Conservation (phyloP, 2,113 vertebrate species). For the Orthonyx spaldingii region DNA sequence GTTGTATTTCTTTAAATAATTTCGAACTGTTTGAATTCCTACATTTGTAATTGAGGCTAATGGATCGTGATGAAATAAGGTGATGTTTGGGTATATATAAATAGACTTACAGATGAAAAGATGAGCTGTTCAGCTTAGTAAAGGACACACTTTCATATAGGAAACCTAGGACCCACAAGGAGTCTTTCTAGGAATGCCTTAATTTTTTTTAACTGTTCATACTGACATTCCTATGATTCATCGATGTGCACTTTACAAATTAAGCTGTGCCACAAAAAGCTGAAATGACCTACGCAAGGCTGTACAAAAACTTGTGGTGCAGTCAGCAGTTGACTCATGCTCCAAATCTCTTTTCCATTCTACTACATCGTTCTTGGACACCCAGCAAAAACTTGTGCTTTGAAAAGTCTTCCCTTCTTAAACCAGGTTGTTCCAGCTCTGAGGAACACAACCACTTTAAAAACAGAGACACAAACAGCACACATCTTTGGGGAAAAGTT, state of each 20-base stretch:
- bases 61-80: neutral
- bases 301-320: neutral
- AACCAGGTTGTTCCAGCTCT: neutral
- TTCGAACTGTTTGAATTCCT: neutral
- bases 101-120: neutral
- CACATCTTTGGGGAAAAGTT: neutral
- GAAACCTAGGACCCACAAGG: neutral
- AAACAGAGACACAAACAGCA: neutral
- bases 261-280: neutral
- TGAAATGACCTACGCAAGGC: neutral
- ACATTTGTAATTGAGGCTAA: neutral
- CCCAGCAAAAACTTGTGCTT: neutral
- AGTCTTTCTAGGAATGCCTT: conserved; percentile 4
- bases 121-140: neutral
- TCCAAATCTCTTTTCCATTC: neutral
- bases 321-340: neutral
- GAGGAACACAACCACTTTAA: neutral
- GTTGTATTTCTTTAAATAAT: conserved; percentile 7
- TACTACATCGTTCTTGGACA: neutral
- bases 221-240: neutral
- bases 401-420: neutral
- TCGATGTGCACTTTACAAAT: neutral
- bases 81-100: neutral
- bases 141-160: neutral
- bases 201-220: neutral